Evolutionary conservation across 2,888 invertebrate genomes (phyloP).

Genomic region (Drosophila niveifrons): DNA sequence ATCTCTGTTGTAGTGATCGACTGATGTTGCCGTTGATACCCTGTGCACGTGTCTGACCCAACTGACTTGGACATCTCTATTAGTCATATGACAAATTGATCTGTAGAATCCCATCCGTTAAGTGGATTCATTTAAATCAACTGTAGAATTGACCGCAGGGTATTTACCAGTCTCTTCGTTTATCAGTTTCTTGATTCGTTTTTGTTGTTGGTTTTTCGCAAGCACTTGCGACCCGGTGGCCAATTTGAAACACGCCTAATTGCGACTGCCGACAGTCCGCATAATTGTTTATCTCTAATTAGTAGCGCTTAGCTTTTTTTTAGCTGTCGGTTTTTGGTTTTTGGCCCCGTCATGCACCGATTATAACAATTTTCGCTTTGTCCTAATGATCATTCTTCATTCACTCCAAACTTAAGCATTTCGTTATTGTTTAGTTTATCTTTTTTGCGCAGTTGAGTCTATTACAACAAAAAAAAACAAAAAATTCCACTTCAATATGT

Average conservation of each 20-base stretch:
- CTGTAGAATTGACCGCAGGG: not conserved
- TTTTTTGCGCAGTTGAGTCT: slow-evolving; percentile 1
- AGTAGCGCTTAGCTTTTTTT: not conserved
- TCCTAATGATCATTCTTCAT: slow-evolving; percentile 8
- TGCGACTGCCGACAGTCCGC: slow-evolving; percentile 21
- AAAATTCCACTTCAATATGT: not conserved
- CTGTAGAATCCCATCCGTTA: not conserved
- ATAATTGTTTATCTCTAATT: slow-evolving; percentile 22
- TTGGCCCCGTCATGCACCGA: slow-evolving; percentile 47
- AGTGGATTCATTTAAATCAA: not conserved
- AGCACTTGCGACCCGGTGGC: slow-evolving; percentile 30
- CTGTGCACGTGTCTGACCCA: slow-evolving; percentile 9
- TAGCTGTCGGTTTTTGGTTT: not conserved
- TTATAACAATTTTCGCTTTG: slow-evolving; percentile 24
- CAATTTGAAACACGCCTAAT: slow-evolving; percentile 49
- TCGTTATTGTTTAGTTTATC: not conserved
- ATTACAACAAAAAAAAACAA: not conserved
- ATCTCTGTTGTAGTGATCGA: slow-evolving; percentile 1
- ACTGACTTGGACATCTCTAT: not conserved
- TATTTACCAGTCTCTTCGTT: slow-evolving; percentile 8
- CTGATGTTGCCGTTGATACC: slow-evolving; percentile 24
- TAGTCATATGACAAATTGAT: not conserved
- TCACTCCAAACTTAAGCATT: not conserved
- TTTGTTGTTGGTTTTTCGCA: slow-evolving; percentile 21
- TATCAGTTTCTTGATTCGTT: not conserved